Evolutionary conservation across 1,140 invertebrate genomes (phyloP).

Genomic region (Drosophila kanapiae): DNA sequence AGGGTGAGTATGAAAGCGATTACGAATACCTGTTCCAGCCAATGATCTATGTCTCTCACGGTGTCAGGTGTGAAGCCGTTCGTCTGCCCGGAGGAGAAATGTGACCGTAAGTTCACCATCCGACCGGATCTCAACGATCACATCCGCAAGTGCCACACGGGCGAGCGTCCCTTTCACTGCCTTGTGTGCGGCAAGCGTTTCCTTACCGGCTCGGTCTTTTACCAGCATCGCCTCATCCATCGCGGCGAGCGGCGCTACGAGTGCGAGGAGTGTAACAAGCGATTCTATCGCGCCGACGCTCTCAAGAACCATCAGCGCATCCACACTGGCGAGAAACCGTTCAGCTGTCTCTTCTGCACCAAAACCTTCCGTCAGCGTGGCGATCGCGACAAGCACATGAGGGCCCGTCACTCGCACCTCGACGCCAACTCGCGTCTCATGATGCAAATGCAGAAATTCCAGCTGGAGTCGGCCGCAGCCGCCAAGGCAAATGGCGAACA

Average conservation of each 20-base stretch:
- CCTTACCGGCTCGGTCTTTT: constrained; percentile 90
- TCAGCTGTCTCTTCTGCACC: constrained; percentile 89
- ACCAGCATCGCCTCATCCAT: constrained; percentile 91
- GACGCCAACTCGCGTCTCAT: constrained; percentile 77
- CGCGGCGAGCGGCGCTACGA: constrained; percentile 92
- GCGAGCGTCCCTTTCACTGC: constrained; percentile 90
- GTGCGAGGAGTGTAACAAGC: constrained; percentile 89
- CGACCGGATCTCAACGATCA: constrained; percentile 89
- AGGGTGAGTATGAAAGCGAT: constrained; percentile 75
- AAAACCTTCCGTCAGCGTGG: constrained; percentile 88
- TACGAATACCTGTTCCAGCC: background rate
- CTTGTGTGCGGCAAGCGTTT: constrained; percentile 90
- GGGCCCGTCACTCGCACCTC: constrained; percentile 86
- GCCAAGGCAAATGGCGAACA: constrained; percentile 38
- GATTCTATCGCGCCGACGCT: constrained; percentile 88
- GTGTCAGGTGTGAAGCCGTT: constrained; percentile 87
- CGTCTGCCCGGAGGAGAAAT: constrained; percentile 87
- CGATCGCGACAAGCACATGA: constrained; percentile 87
- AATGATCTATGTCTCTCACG: background rate
- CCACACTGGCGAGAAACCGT: constrained; percentile 90
- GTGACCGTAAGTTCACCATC: constrained; percentile 88
- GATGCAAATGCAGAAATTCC: constrained; percentile 82
- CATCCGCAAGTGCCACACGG: constrained; percentile 88
- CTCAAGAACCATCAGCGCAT: constrained; percentile 88
- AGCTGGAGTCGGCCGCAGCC: constrained; percentile 71